Evolutionary conservation across 1,140 invertebrate species (phyloP).

Genomic region (Aradophagus sp.): DNA sequence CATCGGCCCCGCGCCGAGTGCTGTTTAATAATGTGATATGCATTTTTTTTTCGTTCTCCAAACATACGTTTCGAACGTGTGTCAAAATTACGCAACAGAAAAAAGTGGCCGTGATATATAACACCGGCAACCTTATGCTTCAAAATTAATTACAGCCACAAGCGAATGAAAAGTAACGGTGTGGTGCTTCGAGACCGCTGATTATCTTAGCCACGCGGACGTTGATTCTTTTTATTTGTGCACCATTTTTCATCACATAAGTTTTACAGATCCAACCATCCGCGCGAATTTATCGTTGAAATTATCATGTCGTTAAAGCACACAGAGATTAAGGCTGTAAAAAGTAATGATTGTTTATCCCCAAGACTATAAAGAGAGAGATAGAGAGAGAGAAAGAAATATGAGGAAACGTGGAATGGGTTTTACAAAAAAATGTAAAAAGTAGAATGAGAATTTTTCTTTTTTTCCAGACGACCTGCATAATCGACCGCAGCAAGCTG

Average conservation of each 20-base stretch:
- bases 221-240: constrained; percentile 37
- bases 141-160: constrained; percentile 42
- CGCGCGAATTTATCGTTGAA: too few relatives aligned
- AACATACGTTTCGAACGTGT: constrained; percentile 9
- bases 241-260: constrained; percentile 34
- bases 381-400: too few relatives aligned
- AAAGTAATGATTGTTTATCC: too few relatives aligned
- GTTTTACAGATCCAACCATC: constrained; percentile 35
- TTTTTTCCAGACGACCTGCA: too few relatives aligned
- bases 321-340: too few relatives aligned
- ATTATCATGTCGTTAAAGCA: too few relatives aligned
- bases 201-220: constrained; percentile 24
- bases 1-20: neutral
- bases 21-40: constrained; percentile 13
- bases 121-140: constrained; percentile 28
- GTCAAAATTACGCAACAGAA: constrained; percentile 38
- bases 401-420: too few relatives aligned
- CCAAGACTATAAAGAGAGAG: too few relatives aligned
- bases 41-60: constrained; percentile 19
- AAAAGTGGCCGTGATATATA: constrained; percentile 28
- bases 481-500: neutral
- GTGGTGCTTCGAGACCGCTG: constrained; percentile 21
- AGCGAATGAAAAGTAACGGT: constrained; percentile 44
- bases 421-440: too few relatives aligned
- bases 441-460: too few relatives aligned